Evolutionary conservation across 2,113 vertebrate genomes (phyloP), one percentile per base, ranked within the genome.

Genomic region (Forbesichthys agassizii): DNA sequence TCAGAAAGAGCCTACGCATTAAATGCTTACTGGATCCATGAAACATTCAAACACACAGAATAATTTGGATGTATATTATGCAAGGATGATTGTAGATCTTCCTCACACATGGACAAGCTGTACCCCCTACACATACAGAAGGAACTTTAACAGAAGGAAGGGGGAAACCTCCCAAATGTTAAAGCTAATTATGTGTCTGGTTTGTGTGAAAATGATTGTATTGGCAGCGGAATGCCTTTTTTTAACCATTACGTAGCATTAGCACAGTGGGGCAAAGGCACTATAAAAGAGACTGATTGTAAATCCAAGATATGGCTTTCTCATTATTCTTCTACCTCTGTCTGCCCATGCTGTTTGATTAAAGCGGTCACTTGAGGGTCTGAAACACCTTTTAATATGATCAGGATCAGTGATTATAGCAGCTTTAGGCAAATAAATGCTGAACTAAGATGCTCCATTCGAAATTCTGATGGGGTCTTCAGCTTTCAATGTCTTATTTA

Each of bases 311-410:
- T 90, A 88, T 85, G 88, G 86, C 84, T 83, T 84, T 83, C 86
- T 86, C 81, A 88, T 89, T 88, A 86, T 76, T 77, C 76, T 48
- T 64, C 36, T 27, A 27, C 62, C 67, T 86, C 87, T 88, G 78
- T 64, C 61, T 67, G 82, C 84, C 86, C 82, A 87, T 86, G 78
- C 27, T 75, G 79, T 90, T 88, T 90, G 89, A 92, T 91, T 91
- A 89, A 88, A 78, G 69, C 84, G 59, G 88, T 90, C 85, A 83
- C 83, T 66, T 66, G 82, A 84, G 86, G 85, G 68, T 56, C 71
- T 71, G 79, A 82, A 82, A 86, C 84, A 81, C 83, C 88, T 88
- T 91, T 91, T 91, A 90, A 86, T 89, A 88, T 86, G 73, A 90
- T 81, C 87, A 84, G 81, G 74, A 82, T 84, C 88, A 87, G 84